phyloP scores from a whole-genome alignment of 2,113 vertebrate genomes.

The Phrynosoma platyrhinos region DNA sequence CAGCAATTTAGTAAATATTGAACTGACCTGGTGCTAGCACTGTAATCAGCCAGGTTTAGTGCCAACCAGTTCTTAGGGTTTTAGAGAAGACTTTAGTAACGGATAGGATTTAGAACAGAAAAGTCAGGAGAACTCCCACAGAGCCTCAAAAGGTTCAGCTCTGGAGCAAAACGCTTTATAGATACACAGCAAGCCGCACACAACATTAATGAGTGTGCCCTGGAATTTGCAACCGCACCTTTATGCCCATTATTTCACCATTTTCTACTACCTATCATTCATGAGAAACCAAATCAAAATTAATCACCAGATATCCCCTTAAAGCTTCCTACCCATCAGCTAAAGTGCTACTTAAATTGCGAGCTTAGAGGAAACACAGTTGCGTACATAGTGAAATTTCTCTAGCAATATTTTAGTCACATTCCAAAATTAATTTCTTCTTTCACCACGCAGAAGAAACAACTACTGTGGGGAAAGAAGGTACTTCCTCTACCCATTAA shows the following conservation, averaged over 20 bases:
- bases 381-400: neutral
- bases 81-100: slow-evolving; percentile 7
- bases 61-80: slow-evolving; percentile 6
- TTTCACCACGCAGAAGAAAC: neutral
- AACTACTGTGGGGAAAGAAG: neutral
- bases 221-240: neutral
- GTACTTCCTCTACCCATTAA: neutral
- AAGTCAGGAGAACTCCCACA: neutral
- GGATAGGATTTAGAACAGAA: neutral
- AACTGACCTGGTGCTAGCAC: slow-evolving; percentile 4
- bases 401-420: neutral
- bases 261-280: neutral
- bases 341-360: neutral
- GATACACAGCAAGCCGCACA: neutral
- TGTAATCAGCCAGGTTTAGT: slow-evolving; percentile 1
- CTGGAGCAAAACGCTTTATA: neutral
- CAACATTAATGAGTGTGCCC: neutral
- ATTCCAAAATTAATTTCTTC: slow-evolving; percentile 8
- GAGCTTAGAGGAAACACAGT: neutral
- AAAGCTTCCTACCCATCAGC: neutral
- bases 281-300: neutral
- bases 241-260: neutral
- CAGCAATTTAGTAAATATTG: neutral
- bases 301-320: neutral
- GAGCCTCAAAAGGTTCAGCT: neutral